phyloP scores from a whole-genome alignment of 2,888 invertebrate species.

The Diplolepis rosae region DNA sequence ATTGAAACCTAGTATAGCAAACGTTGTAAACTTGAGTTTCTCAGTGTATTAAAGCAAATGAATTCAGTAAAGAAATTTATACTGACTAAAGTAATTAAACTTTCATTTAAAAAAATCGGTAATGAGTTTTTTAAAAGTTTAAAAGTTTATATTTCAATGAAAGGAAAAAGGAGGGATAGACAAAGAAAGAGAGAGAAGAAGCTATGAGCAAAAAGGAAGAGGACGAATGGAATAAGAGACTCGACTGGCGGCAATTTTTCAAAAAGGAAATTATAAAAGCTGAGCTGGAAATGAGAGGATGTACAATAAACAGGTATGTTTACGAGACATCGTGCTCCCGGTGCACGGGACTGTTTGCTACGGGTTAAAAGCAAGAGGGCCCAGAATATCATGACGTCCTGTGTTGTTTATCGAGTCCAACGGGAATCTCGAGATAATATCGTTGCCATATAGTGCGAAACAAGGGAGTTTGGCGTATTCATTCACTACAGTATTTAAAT shows the following conservation, averaged over 20 bases:
- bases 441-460: slow-evolving; percentile 47
- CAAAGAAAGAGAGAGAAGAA: slow-evolving; percentile 46
- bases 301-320: slow-evolving; percentile 71
- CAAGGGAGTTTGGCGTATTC: slow-evolving; percentile 34
- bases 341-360: slow-evolving; percentile 50
- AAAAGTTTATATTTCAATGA: slow-evolving; percentile 30
- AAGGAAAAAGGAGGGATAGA: slow-evolving; percentile 24
- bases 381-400: slow-evolving; percentile 63
- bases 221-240: slow-evolving; percentile 20
- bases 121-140: no score
- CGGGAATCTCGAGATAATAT: slow-evolving; percentile 64
- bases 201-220: slow-evolving; percentile 32
- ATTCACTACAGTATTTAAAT: not conserved
- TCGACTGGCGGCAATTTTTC: slow-evolving; percentile 54
- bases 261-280: slow-evolving; percentile 69
- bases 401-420: slow-evolving; percentile 67
- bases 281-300: slow-evolving; percentile 68
- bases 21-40: no score
- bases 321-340: slow-evolving; percentile 68
- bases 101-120: no score
- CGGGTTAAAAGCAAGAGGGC: slow-evolving; percentile 50
- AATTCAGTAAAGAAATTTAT: no score
- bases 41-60: no score
- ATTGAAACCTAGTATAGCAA: no score
- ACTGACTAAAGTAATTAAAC: no score